phyloP scores from a whole-genome alignment of 2,797 vertebrate species.

The Cryptoprocta ferox region DNA sequence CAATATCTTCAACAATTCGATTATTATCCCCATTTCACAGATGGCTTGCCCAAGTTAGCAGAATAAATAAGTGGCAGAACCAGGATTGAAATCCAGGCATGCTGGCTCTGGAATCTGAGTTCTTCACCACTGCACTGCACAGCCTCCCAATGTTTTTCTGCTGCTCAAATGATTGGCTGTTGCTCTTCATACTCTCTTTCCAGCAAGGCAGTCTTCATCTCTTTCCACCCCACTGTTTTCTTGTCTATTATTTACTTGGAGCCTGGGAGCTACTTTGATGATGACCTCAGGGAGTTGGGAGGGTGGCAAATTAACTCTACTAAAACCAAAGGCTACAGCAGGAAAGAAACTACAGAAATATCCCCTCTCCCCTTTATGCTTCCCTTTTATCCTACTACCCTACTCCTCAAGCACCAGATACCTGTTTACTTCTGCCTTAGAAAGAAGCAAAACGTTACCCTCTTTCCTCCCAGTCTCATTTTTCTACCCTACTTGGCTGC shows the following conservation, averaged over 20 bases:
- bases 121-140: not conserved
- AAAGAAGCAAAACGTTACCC: not conserved
- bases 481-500: slow-evolving; percentile 8
- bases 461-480: not conserved
- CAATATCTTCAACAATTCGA: not conserved
- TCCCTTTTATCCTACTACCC: not conserved
- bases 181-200: slow-evolving; percentile 33
- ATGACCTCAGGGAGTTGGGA: not conserved
- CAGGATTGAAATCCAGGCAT: slow-evolving; percentile 21
- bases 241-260: slow-evolving; percentile 27
- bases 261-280: slow-evolving; percentile 42
- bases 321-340: slow-evolving; percentile 28
- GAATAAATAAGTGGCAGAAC: slow-evolving; percentile 28
- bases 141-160: not conserved
- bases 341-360: slow-evolving; percentile 32
- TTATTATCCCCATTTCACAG: slow-evolving; percentile 42
- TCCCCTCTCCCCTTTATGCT: not conserved
- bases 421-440: not conserved
- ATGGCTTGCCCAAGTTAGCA: slow-evolving; percentile 28
- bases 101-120: slow-evolving; percentile 1
- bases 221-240: slow-evolving; percentile 25
- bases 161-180: not conserved
- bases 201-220: not conserved
- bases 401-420: not conserved
- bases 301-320: not conserved